A percentile compares a stretch with the other conserved stretches of the same genome.
Evolutionary conservation across 2,797 vertebrate genomes (phyloP).

Genomic region (Pyrocephalus nanus): DNA sequence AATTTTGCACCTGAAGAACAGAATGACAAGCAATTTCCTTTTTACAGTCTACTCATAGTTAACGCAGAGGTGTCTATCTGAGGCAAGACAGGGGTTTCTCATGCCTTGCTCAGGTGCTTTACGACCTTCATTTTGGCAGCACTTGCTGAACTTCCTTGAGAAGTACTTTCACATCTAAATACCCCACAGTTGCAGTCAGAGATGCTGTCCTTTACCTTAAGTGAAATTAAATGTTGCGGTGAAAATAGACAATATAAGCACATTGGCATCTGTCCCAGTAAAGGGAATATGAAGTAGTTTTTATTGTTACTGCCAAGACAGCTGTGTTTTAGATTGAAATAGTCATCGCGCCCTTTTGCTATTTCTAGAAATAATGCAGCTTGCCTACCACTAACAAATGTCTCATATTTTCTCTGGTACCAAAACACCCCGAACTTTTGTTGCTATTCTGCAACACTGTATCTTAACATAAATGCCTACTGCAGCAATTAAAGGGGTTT

Average conservation of each 20-base stretch:
- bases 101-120: slow-evolving; percentile 57
- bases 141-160: slow-evolving; percentile 62
- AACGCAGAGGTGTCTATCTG: slow-evolving; percentile 43
- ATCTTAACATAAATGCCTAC: slow-evolving; percentile 1
- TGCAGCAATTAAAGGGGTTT: not conserved
- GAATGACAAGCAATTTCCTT: slow-evolving; percentile 37
- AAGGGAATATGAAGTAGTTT: slow-evolving; percentile 42
- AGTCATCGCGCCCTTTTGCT: slow-evolving; percentile 29
- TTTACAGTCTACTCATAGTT: slow-evolving; percentile 49
- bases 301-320: slow-evolving; percentile 45
- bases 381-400: slow-evolving; percentile 41
- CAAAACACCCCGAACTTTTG: not conserved
- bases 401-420: slow-evolving; percentile 14
- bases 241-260: slow-evolving; percentile 49
- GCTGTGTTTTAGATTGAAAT: slow-evolving; percentile 48
- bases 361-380: slow-evolving; percentile 55
- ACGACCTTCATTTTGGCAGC: slow-evolving; percentile 61
- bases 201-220: slow-evolving; percentile 62
- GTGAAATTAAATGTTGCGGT: slow-evolving; percentile 50
- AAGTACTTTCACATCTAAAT: slow-evolving; percentile 61
- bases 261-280: slow-evolving; percentile 34
- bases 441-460: not conserved
- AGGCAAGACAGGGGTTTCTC: slow-evolving; percentile 49
- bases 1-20: slow-evolving; percentile 12
- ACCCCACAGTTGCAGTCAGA: slow-evolving; percentile 14